Base-by-base conservation (phyloP, 2,797 vertebrate species). In the Micropoecilia bifurca region DNA sequence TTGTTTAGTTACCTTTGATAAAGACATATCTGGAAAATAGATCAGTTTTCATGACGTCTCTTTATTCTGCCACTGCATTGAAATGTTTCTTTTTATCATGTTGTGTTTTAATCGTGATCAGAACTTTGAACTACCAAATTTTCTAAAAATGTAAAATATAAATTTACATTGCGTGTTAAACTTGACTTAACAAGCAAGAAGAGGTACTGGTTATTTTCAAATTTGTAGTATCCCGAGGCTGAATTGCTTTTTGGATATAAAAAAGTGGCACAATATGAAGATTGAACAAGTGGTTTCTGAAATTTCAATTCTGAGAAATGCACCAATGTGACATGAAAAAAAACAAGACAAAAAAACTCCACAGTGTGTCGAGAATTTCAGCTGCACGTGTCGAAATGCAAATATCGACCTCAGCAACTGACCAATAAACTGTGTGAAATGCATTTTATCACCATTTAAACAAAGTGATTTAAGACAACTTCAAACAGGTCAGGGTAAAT, bases 401-500 rank as follows among this genome's bases (percentile, higher is more conserved):
- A 43, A 68, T 36, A 68, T 69, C 22, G 0, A 22, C 9, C 36
- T 5, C 36, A 9, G 3, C 36, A 13, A 43, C 2, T 18, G 36
- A 66, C 10, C 61, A 66, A 39, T 33, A 0, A 39, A 66, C 61
- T 3, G 18, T 22, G 33, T 3, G 33, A 39, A 10, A 2, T 9
- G 28, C 30, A 53, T 39, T 39, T 22, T 22, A 47, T 48, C 13
- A 6, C 28, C 25, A 46, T 8, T 50, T 22, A 50, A 22, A 50
- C 18, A 16, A 16, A 13, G 22, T 6, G 14, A 74, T 9, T 75
- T 61, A 68, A 78, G 25, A 12, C 8, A 45, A 22, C 0, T 20
- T 46, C 63, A 71, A 68, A 78, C 71, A 75, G 16, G 43, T 73
- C 20, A 75, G 89, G 78, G 86, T 88, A 86, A 87, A 90, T 79